Evolutionary conservation across 2,888 invertebrate genomes (phyloP).

Genomic region (Clistopyga incitator): DNA sequence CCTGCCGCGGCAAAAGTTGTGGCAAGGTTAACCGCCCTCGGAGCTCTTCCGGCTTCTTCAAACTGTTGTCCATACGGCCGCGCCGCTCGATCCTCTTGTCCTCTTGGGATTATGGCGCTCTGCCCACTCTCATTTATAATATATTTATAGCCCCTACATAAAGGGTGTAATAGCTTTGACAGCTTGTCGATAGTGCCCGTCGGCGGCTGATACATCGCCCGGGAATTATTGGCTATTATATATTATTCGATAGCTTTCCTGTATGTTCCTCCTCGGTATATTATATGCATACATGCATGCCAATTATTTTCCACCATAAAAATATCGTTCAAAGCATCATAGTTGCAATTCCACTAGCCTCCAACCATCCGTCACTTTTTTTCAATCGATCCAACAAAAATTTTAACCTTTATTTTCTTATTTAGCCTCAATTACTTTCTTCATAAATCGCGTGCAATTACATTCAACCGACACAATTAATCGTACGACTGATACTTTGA

Average conservation of each 20-base stretch:
- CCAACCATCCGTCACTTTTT: neutral
- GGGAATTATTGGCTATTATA: slow-evolving; percentile 74
- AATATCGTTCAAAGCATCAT: neutral
- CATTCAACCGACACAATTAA: neutral
- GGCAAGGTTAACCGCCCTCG: slow-evolving; percentile 10
- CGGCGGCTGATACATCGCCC: slow-evolving; percentile 73
- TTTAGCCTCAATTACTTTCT: neutral
- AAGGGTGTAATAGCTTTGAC: slow-evolving; percentile 74
- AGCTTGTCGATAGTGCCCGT: slow-evolving; percentile 74
- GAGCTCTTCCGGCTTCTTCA: slow-evolving; percentile 6
- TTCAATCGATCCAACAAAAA: neutral
- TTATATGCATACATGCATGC: slow-evolving; percentile 12
- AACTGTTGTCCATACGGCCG: slow-evolving; percentile 8
- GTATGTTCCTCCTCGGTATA: slow-evolving; percentile 4
- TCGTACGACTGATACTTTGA: neutral
- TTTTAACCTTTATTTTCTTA: neutral
- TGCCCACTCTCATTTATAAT: slow-evolving; percentile 70
- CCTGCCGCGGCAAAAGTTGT: slow-evolving; percentile 4
- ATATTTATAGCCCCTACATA: slow-evolving; percentile 74
- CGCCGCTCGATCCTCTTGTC: slow-evolving; percentile 31
- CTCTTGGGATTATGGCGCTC: slow-evolving; percentile 42
- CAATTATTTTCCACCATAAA: neutral
- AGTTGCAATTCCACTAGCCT: too few relatives aligned
- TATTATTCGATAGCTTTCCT: slow-evolving; percentile 66
- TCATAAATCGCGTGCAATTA: neutral